phyloP scores from a whole-genome alignment of 2,797 vertebrate species.

The Eulemur coronatus region DNA sequence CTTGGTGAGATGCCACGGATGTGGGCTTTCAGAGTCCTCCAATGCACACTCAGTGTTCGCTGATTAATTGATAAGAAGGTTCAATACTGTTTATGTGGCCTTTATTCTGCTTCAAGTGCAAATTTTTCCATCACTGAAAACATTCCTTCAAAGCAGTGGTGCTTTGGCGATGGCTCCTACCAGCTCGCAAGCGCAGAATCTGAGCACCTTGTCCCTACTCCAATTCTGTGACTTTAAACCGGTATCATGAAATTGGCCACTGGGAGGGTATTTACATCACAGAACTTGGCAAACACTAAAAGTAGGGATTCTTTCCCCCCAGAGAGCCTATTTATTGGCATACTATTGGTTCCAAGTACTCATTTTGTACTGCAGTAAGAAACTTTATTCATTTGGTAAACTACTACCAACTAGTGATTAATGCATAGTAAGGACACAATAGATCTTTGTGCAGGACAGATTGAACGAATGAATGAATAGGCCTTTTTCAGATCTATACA shows the following conservation, averaged over 20 bases:
- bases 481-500: neutral
- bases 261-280: neutral
- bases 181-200: neutral
- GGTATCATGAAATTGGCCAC: neutral
- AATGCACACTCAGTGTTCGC: neutral
- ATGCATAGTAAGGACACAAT: neutral
- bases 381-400: constrained; percentile 7
- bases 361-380: neutral
- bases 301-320: neutral
- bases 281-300: neutral
- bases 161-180: neutral
- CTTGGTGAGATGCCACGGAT: neutral
- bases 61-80: neutral
- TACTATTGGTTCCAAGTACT: neutral
- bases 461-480: neutral
- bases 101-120: neutral
- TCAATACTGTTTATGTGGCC: neutral
- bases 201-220: neutral
- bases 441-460: neutral
- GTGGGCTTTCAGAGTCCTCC: neutral
- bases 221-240: neutral
- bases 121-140: neutral
- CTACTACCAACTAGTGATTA: neutral
- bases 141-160: neutral
- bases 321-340: neutral